phyloP scores from a whole-genome alignment of 2,888 invertebrate species.

The Blastobasis lacticolella region DNA sequence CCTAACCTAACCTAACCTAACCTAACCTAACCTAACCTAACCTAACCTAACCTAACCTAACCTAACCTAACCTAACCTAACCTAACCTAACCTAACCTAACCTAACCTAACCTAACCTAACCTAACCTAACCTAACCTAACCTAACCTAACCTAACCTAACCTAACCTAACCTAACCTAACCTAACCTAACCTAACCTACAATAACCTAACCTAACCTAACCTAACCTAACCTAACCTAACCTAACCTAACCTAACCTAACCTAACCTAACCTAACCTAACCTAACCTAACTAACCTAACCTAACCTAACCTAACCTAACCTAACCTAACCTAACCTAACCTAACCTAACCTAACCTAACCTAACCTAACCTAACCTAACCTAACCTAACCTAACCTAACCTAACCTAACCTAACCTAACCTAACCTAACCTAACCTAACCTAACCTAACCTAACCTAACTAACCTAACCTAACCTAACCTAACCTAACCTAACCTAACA shows the following conservation, averaged over 20 bases:
- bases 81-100: conserved; percentile 16
- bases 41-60: conserved; percentile 8
- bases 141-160: conserved; percentile 17
- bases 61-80: conserved; percentile 17
- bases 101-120: conserved; percentile 16
- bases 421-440: conserved; percentile 20
- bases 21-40: conserved; percentile 7
- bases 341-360: conserved; percentile 13
- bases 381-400: conserved; percentile 16
- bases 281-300: conserved; percentile 18
- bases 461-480: conserved; percentile 17
- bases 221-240: conserved; percentile 16
- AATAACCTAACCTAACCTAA: conserved; percentile 9
- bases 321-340: conserved; percentile 5
- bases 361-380: conserved; percentile 16
- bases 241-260: conserved; percentile 15
- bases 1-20: conserved; percentile 10
- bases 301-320: conserved; percentile 11
- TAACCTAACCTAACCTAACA: conserved; percentile 17
- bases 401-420: no score
- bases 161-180: conserved; percentile 18
- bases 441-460: conserved; percentile 16
- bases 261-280: conserved; percentile 17
- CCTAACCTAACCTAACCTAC: conserved; percentile 8
- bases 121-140: conserved; percentile 14